Base-by-base conservation (phyloP, 2,113 vertebrate genomes). In the Notechis scutatus region DNA sequence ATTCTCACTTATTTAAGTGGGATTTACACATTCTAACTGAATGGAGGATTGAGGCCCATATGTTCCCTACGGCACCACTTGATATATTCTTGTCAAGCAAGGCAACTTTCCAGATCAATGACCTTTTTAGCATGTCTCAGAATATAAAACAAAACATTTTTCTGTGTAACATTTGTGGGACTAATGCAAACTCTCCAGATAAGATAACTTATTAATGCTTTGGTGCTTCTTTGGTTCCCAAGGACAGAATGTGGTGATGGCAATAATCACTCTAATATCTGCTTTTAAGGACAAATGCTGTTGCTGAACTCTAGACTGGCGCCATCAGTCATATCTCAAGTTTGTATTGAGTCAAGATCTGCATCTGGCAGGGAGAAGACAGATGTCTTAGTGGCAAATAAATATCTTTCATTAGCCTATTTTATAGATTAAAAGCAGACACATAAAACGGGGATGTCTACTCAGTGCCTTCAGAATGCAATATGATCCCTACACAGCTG, bases 381-480 rank as follows among this genome's bases (percentile, higher is more conserved):
- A 50, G 89, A 91, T 92, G 87, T 85, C 15, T 64, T 42, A 11
- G 57, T 57, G 54, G 89, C 26, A 52, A 92, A 92, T 94, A 90
- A 88, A 92, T 92, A 90, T 47, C 59, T 87, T 85, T 90, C 93
- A 92, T 89, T 87, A 15, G 20, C 57, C 29, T 91, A 29, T 45
- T 29, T 88, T 12, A 24, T 52, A 26, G 89, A 4, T 24, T 50
- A 74, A 45, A 42, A 87, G 42, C 61, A 56, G 24, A 39, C 34
- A 24, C 54, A 74, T 59, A n/a, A 24, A 57, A 55, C 14, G 29
- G 45, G 52, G 42, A 85, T 39, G 74, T 14, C 54, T 45, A 47
- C 18, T 15, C 54, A 34, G 14, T 85, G 92, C 64, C 50, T 24
- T n/a, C 20, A 39, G 85, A 4, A 39, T 4, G 15, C 15, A 81